Evolutionary conservation across 2,888 invertebrate genomes (phyloP).

Genomic region (Agrilus cyanescens): DNA sequence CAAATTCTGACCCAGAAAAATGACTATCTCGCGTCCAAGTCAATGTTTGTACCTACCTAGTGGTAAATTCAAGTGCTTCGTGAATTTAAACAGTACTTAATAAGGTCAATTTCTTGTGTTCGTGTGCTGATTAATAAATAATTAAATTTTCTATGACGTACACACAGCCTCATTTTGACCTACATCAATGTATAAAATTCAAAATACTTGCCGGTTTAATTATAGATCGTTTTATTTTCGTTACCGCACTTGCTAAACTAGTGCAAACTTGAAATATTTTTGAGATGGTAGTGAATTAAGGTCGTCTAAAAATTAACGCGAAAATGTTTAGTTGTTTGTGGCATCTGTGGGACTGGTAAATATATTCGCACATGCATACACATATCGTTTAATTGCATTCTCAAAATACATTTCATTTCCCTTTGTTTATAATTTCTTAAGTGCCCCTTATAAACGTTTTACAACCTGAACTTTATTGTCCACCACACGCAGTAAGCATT

Average conservation of each 20-base stretch:
- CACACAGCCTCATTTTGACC: constrained; percentile 22
- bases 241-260: constrained; percentile 4
- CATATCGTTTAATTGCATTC: neutral
- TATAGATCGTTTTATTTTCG: constrained; percentile 13
- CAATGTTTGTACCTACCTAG: constrained; percentile 8
- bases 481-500: too few relatives aligned
- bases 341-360: constrained; percentile 33
- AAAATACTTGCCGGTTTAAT: constrained; percentile 17
- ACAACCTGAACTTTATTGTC: too few relatives aligned
- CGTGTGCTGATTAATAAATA: constrained; percentile 8
- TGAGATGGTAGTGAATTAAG: constrained; percentile 5
- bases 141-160: constrained; percentile 5
- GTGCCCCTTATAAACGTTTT: too few relatives aligned
- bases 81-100: constrained; percentile 3
- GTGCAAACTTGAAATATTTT: constrained; percentile 7
- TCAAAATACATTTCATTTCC: neutral
- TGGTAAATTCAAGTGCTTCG: constrained; percentile 6
- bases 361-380: constrained; percentile 1
- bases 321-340: constrained; percentile 51
- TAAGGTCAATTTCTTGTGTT: constrained; percentile 4
- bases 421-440: neutral
- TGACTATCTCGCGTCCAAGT: neutral
- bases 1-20: constrained; percentile 2
- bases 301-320: constrained; percentile 13
- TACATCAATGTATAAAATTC: constrained; percentile 22